Conservation (phyloP, 2,113 vertebrate genomes). For the Sarotherodon lohbergeri region DNA sequence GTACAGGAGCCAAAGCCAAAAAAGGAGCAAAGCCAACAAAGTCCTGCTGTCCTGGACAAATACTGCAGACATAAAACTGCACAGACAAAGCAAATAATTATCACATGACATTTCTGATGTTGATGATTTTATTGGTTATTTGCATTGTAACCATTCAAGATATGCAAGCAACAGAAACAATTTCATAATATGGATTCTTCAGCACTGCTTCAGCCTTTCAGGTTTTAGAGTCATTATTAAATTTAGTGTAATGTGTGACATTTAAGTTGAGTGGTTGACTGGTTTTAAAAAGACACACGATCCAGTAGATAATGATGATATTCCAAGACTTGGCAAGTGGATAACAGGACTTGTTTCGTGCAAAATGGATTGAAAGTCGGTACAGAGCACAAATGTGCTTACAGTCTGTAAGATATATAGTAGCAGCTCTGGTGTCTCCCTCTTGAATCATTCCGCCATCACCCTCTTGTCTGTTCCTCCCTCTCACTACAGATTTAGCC, state of each 20-base stretch:
- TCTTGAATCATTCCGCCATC: background rate
- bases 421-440: background rate
- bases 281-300: background rate
- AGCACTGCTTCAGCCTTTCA: background rate
- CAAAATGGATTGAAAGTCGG: background rate
- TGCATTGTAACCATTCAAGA: background rate
- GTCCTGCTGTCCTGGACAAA: background rate
- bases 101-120: background rate
- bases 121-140: background rate
- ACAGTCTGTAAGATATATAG: background rate
- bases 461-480: background rate
- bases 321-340: background rate
- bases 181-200: background rate
- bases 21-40: slow-evolving; percentile 6
- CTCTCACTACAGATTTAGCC: background rate
- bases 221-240: background rate
- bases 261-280: background rate
- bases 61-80: background rate
- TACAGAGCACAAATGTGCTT: background rate
- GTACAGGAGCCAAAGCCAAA: background rate
- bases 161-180: background rate
- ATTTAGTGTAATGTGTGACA: background rate
- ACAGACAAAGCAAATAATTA: background rate
- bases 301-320: background rate
- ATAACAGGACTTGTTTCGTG: background rate